Evolutionary conservation across 1,140 invertebrate genomes (phyloP), one percentile per base, ranked within the genome.

Genomic region (Geopemphigus sp.): DNA sequence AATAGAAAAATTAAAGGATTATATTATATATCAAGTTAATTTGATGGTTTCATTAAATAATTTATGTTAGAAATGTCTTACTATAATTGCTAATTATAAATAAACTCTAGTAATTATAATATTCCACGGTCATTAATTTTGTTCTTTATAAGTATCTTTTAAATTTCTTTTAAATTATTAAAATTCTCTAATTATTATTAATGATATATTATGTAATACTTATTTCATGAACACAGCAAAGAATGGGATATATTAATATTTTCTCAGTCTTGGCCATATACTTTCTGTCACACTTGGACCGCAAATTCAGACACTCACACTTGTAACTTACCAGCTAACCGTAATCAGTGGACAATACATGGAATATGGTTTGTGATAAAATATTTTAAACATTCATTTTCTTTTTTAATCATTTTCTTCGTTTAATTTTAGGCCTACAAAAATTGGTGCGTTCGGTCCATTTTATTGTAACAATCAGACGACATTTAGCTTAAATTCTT

Each of bases 221-320:
- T 53, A 53, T 70, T 70, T 4, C 17, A 26, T 12, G 22, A 11
- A 54, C 26, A 22, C n/a, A 80, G 64, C 17, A 81, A 82, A 53
- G 86, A 89, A 39, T 95, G 91, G 88, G 92, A 95, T 84, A 84
- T 92, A 19, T 82, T 95, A 19, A 90, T 94, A 73, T 94, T 93
- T 83, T 93, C 92, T 1, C 93, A 95, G 85, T 88, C 89, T 82
- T 95, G 93, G 93, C 92, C 93, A 0, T 87, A 89, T 39, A 93
- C 92, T 0, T 89, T 90, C 14, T 95, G 94, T 84, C 88, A 88
- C 63, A 85, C 89, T 80, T 94, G 92, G 91, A 88, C 91, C 81
- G 87, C 90, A 76, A 84, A 84, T 63, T 54, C 61, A 15, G 50
- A 56, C 47, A 85, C 84, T 1, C 88, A 92, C 82, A 87, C 86